These are phyloP conservation scores for Siniperca knerii DNA, from an alignment of 2,113 vertebrate species.

Conservation along the genomic window DNA sequence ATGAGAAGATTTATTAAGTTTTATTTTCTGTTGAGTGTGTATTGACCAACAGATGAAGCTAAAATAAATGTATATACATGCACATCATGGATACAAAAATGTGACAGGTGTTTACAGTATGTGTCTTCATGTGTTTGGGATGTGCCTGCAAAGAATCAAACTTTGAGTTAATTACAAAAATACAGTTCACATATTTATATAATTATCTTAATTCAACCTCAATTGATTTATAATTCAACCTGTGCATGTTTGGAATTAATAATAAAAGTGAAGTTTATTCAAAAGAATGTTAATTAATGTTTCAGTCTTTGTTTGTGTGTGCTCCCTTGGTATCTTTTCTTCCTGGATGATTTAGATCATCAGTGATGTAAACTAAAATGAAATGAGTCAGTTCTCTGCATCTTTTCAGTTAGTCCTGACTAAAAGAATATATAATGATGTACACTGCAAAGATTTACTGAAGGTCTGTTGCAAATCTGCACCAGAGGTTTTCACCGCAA, in stretches of 20 bases:
- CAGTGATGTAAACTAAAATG: neutral
- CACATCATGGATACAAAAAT: neutral
- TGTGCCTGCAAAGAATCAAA: neutral
- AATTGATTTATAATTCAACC: neutral
- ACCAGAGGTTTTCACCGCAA: slow-evolving; percentile 38
- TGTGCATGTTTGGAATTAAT: neutral
- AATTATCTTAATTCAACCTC: neutral
- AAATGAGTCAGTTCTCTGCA: neutral
- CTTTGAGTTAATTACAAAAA: neutral
- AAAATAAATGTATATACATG: neutral
- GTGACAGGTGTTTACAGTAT: neutral
- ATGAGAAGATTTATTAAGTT: neutral
- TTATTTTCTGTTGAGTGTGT: neutral
- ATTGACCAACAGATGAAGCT: slow-evolving; percentile 5
- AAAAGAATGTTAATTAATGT: neutral
- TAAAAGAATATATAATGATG: neutral
- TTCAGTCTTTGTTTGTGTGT: slow-evolving; percentile 14
- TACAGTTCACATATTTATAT: neutral
- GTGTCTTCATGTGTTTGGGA: neutral
- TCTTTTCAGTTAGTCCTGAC: neutral
- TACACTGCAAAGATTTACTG: neutral
- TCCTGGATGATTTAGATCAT: neutral
- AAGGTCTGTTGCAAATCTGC: neutral
- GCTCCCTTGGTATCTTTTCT: neutral
- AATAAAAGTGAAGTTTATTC: neutral